Evolutionary conservation across 2,113 vertebrate species (phyloP).

Genomic region (Hiodon alosoides): DNA sequence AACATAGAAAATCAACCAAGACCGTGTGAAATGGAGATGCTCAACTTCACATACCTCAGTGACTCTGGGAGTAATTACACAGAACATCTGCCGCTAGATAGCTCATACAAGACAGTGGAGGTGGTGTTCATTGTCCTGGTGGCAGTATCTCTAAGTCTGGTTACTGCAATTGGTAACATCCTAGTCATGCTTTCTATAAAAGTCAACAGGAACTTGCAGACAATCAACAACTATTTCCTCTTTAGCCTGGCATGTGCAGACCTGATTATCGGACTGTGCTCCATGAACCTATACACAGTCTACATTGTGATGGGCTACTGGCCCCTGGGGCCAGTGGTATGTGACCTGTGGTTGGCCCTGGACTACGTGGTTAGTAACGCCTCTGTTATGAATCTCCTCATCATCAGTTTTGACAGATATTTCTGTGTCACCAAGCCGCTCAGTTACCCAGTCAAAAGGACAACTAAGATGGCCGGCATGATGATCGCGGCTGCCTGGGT

Average conservation of each 20-base stretch:
- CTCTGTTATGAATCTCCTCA: conserved; percentile 97
- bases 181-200: conserved; percentile 98
- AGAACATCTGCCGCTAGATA: conserved; percentile 42
- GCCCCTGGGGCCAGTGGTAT: conserved; percentile 89
- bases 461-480: conserved; percentile 92
- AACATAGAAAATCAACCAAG: conserved; percentile 1
- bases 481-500: conserved; percentile 96
- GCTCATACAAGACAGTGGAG: conserved; percentile 77
- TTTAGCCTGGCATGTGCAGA: conserved; percentile 97
- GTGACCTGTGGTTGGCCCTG: conserved; percentile 93
- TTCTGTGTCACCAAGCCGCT: conserved; percentile 97
- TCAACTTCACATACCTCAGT: conserved; percentile 37
- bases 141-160: conserved; percentile 82
- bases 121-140: conserved; percentile 83
- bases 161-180: conserved; percentile 92
- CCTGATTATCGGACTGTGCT: conserved; percentile 91
- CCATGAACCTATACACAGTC: conserved; percentile 96
- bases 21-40: conserved; percentile 44
- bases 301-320: conserved; percentile 94
- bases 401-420: conserved; percentile 97
- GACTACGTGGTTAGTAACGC: conserved; percentile 96
- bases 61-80: conserved; percentile 30
- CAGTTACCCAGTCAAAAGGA: conserved; percentile 86
- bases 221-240: conserved; percentile 95
- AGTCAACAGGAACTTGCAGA: conserved; percentile 96